Evolutionary conservation across 1,140 invertebrate species (phyloP), one percentile per base, ranked within the genome.

Genomic region (Nixonia krombeini): DNA sequence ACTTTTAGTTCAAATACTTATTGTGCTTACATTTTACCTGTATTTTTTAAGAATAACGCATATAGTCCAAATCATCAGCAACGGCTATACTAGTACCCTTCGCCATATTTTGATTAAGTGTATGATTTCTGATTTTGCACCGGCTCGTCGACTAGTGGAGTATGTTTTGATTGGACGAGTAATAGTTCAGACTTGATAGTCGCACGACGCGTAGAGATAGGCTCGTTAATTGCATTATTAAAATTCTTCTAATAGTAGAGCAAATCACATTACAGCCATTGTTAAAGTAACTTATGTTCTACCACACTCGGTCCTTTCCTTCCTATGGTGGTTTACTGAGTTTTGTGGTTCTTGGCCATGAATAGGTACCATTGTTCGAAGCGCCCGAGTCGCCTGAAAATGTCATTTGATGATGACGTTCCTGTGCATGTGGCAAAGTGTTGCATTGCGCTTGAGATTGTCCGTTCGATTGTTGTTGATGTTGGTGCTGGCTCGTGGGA

Each of bases 271-370:
- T 80, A 78, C 76, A 84, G 79, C 80, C 79, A 83, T 84, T 78
- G 81, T 82, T 84, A 82, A 80, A 81, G 80, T 83, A 85, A 82
- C 75, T 82, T 78, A 72, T 78, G 74, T 78, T 78, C 76, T 72
- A 75, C 70, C 63, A 75, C 58, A 51, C 53, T 70, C 64, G 73
- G 29, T 63, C 70, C 57, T 77, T 52, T 76, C 65, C 68, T 52
- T 78, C 74, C 82, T 85, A 86, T 81, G 83, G 84, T 56, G 84
- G 84, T 59, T 83, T 78, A 42, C 76, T 78, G 52, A 85, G 80
- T 74, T 82, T 81, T 15, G 79, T 82, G 41, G 83, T 82, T 73
- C 84, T 85, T 51, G 84, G 83, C 79, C 78, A 81, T 64, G 76
- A 73, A 53, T 80, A 79, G 52, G 70, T 64, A 29, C 61, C 55